Evolutionary conservation across 2,113 vertebrate genomes (phyloP).

Genomic region (Strigops habroptila): DNA sequence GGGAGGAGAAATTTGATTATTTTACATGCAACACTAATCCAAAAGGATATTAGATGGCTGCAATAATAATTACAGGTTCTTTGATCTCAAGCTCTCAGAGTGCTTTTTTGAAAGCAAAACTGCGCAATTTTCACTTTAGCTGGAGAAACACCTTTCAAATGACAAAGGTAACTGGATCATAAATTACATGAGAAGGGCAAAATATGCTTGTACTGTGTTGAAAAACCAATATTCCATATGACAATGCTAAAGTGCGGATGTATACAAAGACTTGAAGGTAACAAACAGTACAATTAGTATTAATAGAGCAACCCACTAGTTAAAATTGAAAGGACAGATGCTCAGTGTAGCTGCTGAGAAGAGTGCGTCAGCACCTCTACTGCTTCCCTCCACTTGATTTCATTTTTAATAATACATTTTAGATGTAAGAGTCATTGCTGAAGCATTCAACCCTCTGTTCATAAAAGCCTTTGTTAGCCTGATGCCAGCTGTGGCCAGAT

Average conservation of each 20-base stretch:
- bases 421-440: not conserved
- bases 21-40: not conserved
- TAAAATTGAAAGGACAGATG: not conserved
- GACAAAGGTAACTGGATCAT: not conserved
- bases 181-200: not conserved
- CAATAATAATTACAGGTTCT: slow-evolving; percentile 20
- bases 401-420: not conserved
- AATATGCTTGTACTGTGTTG: not conserved
- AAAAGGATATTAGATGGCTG: not conserved
- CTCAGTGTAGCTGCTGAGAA: not conserved
- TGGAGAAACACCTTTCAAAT: not conserved
- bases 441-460: not conserved
- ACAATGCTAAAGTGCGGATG: not conserved
- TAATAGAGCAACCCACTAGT: not conserved
- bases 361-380: not conserved
- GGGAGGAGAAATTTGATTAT: not conserved
- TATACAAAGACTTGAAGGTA: not conserved
- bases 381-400: not conserved
- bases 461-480: not conserved
- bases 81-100: not conserved
- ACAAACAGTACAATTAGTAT: not conserved
- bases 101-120: not conserved
- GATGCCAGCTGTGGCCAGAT: not conserved
- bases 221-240: not conserved
- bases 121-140: not conserved